These are phyloP conservation scores for Homalodisca vitripennis DNA, from an alignment of 1,140 invertebrate species.

Conservation along the genomic window DNA sequence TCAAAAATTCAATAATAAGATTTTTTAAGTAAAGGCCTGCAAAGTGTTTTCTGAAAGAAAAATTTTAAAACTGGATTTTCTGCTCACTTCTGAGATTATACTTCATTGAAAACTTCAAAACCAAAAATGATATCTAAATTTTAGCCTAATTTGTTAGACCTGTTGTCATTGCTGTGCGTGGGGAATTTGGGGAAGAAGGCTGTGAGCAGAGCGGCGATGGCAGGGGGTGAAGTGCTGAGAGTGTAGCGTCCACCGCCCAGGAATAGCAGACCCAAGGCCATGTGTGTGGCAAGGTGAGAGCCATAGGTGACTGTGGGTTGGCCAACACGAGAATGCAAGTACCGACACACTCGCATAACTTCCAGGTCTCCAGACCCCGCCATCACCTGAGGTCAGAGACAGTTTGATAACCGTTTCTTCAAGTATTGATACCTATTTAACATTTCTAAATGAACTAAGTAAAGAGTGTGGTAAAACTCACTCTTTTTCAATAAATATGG, in stretches of 20 bases:
- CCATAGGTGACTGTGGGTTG: conserved; percentile 78
- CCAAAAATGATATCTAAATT: no score
- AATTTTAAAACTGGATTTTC: background rate
- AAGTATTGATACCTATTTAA: no score
- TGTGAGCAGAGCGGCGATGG: conserved; percentile 85
- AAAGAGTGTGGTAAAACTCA: no score
- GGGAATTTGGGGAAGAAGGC: conserved; percentile 97
- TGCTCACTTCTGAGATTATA: background rate
- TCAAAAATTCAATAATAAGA: no score
- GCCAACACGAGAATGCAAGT: conserved; percentile 72
- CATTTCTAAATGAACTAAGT: no score
- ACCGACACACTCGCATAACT: conserved; percentile 82
- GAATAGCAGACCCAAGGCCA: conserved; percentile 90
- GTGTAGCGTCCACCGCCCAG: conserved; percentile 91
- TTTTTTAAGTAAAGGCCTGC: background rate
- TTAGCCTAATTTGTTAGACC: no score
- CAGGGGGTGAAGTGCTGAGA: conserved; percentile 76
- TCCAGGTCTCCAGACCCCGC: conserved; percentile 89
- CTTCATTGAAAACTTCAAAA: no score
- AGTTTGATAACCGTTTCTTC: no score
- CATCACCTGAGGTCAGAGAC: conserved; percentile 65
- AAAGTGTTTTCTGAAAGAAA: background rate
- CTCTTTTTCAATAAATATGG: no score
- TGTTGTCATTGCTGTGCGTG: conserved; percentile 93
- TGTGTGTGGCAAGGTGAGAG: conserved; percentile 91